Evolutionary conservation across 1,140 invertebrate species (phyloP).

Genomic region (Gryllus bimaculatus): DNA sequence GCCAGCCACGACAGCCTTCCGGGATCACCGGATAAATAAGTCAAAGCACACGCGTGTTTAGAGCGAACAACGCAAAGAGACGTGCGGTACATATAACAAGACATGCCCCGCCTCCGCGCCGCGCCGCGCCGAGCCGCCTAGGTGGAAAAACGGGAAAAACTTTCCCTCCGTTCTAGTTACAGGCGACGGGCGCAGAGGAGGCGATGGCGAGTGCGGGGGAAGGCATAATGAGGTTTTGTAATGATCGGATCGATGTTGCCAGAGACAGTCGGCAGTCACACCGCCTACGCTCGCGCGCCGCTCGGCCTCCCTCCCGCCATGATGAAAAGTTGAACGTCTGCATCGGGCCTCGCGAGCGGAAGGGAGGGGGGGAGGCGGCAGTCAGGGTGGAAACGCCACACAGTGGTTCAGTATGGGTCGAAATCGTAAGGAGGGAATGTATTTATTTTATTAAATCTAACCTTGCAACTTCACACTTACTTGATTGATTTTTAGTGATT

Average conservation of each 20-base stretch:
- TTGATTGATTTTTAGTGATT: too few species aligned
- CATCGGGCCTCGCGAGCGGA: background rate
- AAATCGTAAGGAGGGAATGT: too few species aligned
- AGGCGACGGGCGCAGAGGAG: background rate
- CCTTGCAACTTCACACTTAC: too few species aligned
- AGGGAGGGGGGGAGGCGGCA: background rate
- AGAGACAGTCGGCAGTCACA: background rate
- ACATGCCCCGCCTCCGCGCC: too few species aligned
- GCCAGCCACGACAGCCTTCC: too few species aligned
- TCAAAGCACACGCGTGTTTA: background rate
- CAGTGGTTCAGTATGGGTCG: too few species aligned
- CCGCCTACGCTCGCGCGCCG: background rate
- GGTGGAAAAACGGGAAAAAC: background rate
- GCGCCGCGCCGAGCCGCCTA: background rate
- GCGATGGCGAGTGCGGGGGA: background rate
- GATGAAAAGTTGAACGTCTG: constrained; percentile 4
- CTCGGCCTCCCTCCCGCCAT: background rate
- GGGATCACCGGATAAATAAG: background rate
- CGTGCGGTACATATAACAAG: background rate
- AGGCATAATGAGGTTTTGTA: constrained; percentile 4
- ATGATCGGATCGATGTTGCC: background rate
- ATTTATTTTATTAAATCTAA: too few species aligned
- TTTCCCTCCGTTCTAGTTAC: background rate
- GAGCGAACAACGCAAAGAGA: background rate
- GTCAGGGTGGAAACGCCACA: too few species aligned